These are phyloP conservation scores for Paracentrotus lividus DNA, from an alignment of 53 echinoderm and acorn worm genomes.

Conservation along the genomic window DNA sequence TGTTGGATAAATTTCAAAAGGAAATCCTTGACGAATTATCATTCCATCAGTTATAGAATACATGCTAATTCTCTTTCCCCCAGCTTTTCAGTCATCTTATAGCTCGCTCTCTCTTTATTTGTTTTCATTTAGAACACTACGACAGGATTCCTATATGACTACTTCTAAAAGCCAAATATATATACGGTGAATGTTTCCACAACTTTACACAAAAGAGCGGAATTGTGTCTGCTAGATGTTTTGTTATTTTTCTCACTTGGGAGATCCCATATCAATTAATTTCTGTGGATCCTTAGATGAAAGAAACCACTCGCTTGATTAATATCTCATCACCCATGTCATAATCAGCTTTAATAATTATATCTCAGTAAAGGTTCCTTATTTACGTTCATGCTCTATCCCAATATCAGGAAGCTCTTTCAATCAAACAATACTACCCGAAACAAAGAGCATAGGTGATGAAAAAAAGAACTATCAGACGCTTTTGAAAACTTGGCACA, in stretches of 20 bases:
- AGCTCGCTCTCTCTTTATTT: slow-evolving; percentile 29
- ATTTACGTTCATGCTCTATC: neutral
- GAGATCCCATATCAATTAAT: slow-evolving; percentile 33
- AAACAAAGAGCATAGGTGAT: slow-evolving; percentile 33
- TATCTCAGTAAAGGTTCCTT: neutral
- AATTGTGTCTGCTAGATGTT: neutral
- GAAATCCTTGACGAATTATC: neutral
- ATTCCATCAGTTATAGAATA: neutral
- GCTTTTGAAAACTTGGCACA: neutral
- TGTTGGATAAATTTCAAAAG: neutral
- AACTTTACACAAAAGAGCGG: neutral
- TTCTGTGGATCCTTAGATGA: slow-evolving; percentile 22
- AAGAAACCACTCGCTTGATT: neutral
- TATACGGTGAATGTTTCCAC: neutral
- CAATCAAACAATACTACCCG: slow-evolving; percentile 29
- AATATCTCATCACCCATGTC: neutral
- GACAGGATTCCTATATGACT: neutral
- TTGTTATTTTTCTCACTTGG: neutral
- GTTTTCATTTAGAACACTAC: neutral
- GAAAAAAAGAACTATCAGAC: neutral
- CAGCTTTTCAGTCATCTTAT: neutral
- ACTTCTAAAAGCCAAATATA: neutral
- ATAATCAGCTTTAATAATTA: neutral
- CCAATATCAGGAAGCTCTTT: slow-evolving; percentile 23
- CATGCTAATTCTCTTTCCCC: neutral